Base-by-base conservation (phyloP, 2,888 invertebrate species). In the Laspeyria flexula region DNA sequence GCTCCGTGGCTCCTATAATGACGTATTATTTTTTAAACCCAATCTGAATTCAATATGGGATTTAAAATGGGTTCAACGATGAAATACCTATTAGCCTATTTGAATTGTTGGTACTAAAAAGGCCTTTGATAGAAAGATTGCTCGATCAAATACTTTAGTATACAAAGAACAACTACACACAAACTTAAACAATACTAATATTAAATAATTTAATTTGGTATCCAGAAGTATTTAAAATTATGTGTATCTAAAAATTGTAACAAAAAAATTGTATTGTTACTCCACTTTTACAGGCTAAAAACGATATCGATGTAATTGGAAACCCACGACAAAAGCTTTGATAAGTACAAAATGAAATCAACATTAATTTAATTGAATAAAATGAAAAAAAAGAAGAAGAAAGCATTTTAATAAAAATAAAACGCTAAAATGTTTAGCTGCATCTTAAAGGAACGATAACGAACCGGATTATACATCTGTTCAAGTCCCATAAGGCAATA, bases 1-100 rank as follows among this genome's bases (percentile, higher is more conserved):
- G 50, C 65, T 58, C 58, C 60, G 61, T 64, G 60, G 61, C 63
- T 62, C 54, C 50, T 48, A 65, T 77, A 77, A 79, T 74, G 63
- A 71, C 54, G 53, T 58, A 63, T 59, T 58, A 55, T 68, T 60
- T 64, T 57, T 53, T 41, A 66, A 66, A 63, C 42, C 12, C 48
- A 60, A 54, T 60, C 65, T 38, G 33, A 43, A 50, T 54, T 57
- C 40, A 60, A 57, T 60, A 55, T 47, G 37, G 37, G 18, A 34
- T 6, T 15, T 29, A 18, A 33, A 44, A 43, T 35, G 38, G 27
- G 0, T 33, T 30, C 18, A 31, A 13, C 49, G 30, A 41, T 45
- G 18, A 43, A 52, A 41, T 45, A 12, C n/a, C 21, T 25, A 1
- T 11, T 43, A 45, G 45, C n/a, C n/a, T n/a, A n/a, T n/a, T n/a